Base-by-base conservation (phyloP, 2,797 vertebrate species). In the Erpetoichthys calabaricus region DNA sequence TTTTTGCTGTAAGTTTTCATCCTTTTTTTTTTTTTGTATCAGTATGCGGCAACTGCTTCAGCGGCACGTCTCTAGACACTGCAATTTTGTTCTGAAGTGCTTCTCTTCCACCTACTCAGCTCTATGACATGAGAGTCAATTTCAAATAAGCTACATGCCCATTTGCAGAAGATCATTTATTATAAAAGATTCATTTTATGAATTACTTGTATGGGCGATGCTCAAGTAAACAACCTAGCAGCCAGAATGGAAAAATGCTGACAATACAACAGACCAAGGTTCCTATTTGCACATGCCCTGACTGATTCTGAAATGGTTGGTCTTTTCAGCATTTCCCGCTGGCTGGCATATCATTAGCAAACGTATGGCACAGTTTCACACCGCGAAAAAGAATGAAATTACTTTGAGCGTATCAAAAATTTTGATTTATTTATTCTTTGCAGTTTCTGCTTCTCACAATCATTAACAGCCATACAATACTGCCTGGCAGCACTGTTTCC, bases 111-210 rank as follows among this genome's bases (percentile, higher is more conserved):
- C 42, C 42, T 64, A 25, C 64, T 64, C 63, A 62, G 42, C 44
- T 50, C 56, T 57, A 60, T 42, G n/a, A 63, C 50, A 72, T 69
- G 60, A 41, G 68, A 66, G 57, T 53, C 60, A 71, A 61, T 64
- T 54, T 51, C 45, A 66, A 68, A 66, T 65, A 61, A 62, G 57
- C 60, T 63, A 54, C 57, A 56, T 53, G 45, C 60, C 61, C 5
- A 45, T 59, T 61, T 70, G 71, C 63, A 42, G 53, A 10, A 44
- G 61, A 60, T 57, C 67, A 68, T 76, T 80, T 67, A 64, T 77
- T 75, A 75, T 64, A 62, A 68, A 79, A 74, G 65, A 69, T 68
- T 67, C 66, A 72, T 64, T 69, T 62, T 60, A 56, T 64, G 63
- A 69, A 65, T 57, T 65, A 56, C 67, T 59, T 50, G 64, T 68